Percentiles rank a stretch among this genome's conserved stretches.
These are phyloP conservation scores for Chrysolina oricalcia DNA, from an alignment of 2,888 invertebrate genomes.

Conservation along the genomic window DNA sequence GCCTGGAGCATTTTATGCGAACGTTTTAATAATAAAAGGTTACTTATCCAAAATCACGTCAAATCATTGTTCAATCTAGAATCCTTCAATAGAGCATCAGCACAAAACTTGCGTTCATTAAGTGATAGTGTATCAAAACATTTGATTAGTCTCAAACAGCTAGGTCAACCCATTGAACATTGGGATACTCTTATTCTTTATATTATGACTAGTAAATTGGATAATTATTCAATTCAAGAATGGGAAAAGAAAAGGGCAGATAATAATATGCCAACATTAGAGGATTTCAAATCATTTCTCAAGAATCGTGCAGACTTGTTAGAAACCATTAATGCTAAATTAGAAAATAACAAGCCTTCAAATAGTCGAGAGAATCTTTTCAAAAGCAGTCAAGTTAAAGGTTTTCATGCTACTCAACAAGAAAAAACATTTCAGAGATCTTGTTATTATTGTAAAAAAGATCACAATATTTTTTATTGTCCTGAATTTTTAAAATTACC, in stretches of 20 bases:
- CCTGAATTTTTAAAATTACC: no score
- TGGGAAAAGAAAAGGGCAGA: slow-evolving; percentile 37
- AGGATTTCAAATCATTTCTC: not conserved
- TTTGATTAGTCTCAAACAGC: slow-evolving; percentile 31
- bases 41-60: slow-evolving; percentile 45
- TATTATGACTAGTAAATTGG: slow-evolving; percentile 36
- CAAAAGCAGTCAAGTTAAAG: no score
- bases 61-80: slow-evolving; percentile 39
- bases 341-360: no score
- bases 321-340: not conserved
- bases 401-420: no score
- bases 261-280: not conserved
- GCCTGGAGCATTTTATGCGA: slow-evolving; percentile 16
- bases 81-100: slow-evolving; percentile 24
- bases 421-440: no score
- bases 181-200: slow-evolving; percentile 36
- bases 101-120: slow-evolving; percentile 23
- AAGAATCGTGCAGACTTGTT: not conserved
- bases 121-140: slow-evolving; percentile 37
- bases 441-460: no score
- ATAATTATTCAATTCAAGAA: slow-evolving; percentile 15
- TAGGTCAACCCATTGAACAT: slow-evolving; percentile 24
- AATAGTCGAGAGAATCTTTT: no score
- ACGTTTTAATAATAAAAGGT: slow-evolving; percentile 25
- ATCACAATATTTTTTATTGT: no score